A percentile compares a stretch with the other conserved stretches of the same genome.
Conservation (phyloP, 1,140 invertebrate genomes). For the Sycophaga agraensis region DNA sequence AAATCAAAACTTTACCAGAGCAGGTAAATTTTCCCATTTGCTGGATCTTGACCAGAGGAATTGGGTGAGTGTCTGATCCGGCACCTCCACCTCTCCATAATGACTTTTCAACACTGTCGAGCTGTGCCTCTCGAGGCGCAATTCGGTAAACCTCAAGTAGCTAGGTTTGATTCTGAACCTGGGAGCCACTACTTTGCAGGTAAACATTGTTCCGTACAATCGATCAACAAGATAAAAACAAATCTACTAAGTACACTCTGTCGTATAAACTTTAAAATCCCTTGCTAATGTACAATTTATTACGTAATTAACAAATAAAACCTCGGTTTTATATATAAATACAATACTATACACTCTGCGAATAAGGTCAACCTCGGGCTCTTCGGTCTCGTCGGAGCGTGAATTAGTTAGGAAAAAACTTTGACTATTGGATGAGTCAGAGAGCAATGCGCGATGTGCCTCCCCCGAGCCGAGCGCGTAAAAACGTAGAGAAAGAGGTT, state of each 20-base stretch:
- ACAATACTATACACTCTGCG: slow-evolving; percentile 3
- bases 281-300: slow-evolving; percentile 1
- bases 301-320: not conserved
- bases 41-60: slow-evolving; percentile 31
- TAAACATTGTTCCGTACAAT: slow-evolving; percentile 3
- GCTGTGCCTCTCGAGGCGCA: slow-evolving; percentile 25
- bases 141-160: not conserved
- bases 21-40: slow-evolving; percentile 31
- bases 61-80: slow-evolving; percentile 52
- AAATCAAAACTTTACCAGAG: slow-evolving; percentile 30
- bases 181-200: slow-evolving; percentile 14
- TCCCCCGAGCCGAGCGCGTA: too few relatives aligned
- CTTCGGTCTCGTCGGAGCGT: too few relatives aligned
- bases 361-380: too few relatives aligned
- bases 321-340: not conserved
- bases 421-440: too few relatives aligned
- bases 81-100: slow-evolving; percentile 57
- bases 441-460: too few relatives aligned
- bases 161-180: slow-evolving; percentile 15
- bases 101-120: slow-evolving; percentile 39
- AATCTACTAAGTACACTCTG: slow-evolving; percentile 5
- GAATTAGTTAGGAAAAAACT: too few relatives aligned
- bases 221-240: not conserved
- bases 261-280: not conserved
- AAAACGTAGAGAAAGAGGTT: too few relatives aligned